A percentile compares a stretch with the other conserved stretches of the same genome.
These are phyloP conservation scores for Hippopotamus amphibius DNA, from an alignment of 2,113 vertebrate species.

Conservation along the genomic window DNA sequence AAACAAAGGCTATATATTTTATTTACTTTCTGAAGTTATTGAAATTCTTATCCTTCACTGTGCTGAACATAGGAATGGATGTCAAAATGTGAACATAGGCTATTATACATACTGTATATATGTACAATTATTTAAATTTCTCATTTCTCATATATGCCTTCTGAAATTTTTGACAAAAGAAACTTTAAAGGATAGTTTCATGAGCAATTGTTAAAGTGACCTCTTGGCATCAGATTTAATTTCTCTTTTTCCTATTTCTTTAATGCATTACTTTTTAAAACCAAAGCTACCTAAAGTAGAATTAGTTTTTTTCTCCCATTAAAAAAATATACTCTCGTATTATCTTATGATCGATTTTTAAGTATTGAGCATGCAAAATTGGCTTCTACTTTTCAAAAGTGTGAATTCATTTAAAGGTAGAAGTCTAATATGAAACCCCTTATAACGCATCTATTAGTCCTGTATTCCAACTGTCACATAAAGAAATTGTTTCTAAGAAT, in stretches of 20 bases:
- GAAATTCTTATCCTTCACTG: background rate
- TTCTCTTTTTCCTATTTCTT: background rate
- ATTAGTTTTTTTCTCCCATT: background rate
- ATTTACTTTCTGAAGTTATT: constrained; percentile 30
- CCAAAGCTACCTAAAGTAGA: background rate
- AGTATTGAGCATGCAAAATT: background rate
- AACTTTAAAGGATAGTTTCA: background rate
- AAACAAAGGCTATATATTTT: background rate
- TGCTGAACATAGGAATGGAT: background rate
- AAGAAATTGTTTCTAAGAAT: background rate
- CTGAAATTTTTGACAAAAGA: background rate
- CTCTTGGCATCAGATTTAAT: background rate
- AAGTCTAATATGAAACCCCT: constrained; percentile 16
- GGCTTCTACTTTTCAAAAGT: constrained; percentile 41
- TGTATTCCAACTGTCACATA: constrained; percentile 3
- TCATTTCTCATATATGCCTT: background rate
- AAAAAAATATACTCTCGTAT: background rate
- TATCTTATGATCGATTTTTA: background rate
- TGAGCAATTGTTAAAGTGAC: background rate
- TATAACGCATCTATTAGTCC: background rate
- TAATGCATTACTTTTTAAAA: constrained; percentile 23
- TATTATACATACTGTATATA: background rate
- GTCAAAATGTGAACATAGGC: constrained; percentile 17
- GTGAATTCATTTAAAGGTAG: constrained; percentile 41
- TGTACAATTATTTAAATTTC: background rate